Conservation (phyloP, 2,113 vertebrate genomes). For the Pycnonotus jocosus region DNA sequence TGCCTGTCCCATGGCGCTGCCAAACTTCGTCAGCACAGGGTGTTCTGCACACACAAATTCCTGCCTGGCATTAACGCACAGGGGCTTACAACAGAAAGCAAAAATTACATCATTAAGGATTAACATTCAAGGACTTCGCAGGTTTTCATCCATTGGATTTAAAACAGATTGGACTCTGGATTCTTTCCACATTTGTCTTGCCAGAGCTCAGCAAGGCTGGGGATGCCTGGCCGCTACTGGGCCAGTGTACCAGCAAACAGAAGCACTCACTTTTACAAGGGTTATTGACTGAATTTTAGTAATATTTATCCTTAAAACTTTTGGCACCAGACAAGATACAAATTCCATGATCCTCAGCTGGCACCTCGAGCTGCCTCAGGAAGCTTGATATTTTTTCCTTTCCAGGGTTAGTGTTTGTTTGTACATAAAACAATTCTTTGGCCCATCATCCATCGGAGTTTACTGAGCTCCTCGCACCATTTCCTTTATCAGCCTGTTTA, state of each 20-base stretch:
- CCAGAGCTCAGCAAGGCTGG: background rate
- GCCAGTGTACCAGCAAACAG: background rate
- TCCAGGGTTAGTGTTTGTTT: background rate
- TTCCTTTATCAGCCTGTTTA: background rate
- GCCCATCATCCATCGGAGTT: background rate
- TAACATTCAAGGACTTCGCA: background rate
- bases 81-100: background rate
- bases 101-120: background rate
- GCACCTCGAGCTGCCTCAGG: background rate
- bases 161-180: background rate
- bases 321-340: background rate
- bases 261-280: background rate
- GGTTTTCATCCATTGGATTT: background rate
- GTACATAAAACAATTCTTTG: conserved; percentile 3
- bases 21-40: background rate
- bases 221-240: background rate
- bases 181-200: background rate
- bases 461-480: background rate
- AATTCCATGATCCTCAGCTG: background rate
- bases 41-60: background rate
- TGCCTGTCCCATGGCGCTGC: accelerated
- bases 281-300: background rate
- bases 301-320: background rate
- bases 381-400: background rate
- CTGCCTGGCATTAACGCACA: accelerated